These are phyloP conservation scores for Tachycineta bicolor DNA, from an alignment of 2,113 vertebrate genomes.

Conservation along the genomic window DNA sequence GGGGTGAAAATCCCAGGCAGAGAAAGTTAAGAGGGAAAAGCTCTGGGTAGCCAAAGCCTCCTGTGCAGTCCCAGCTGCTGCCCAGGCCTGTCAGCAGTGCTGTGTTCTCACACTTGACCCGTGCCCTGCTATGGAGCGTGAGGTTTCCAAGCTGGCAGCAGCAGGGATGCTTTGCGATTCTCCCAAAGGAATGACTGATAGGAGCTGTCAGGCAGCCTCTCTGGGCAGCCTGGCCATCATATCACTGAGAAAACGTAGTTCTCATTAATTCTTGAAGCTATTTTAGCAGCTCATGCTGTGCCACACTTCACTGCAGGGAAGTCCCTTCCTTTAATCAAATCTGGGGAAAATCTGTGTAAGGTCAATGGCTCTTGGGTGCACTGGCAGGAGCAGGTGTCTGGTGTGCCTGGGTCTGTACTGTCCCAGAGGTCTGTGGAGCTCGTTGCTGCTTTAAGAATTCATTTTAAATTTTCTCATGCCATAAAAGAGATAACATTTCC, in stretches of 20 bases:
- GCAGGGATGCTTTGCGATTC: neutral
- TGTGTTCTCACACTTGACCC: neutral
- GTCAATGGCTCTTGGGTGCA: neutral
- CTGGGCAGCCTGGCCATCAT: neutral
- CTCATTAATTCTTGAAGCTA: conserved; percentile 10
- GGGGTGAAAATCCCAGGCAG: neutral
- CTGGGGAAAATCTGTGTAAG: neutral
- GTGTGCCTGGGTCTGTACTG: no score
- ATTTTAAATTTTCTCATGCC: neutral
- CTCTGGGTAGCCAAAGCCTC: conserved; percentile 18
- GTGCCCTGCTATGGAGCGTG: fast-evolving
- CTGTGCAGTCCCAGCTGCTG: neutral
- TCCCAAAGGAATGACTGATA: conserved; percentile 24
- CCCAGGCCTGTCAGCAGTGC: neutral
- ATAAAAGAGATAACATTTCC: neutral
- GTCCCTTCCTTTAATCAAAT: neutral
- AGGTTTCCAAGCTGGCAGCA: neutral
- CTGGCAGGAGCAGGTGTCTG: neutral
- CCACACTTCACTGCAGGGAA: neutral
- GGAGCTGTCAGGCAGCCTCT: conserved; percentile 39
- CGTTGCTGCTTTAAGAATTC: neutral
- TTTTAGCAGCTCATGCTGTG: neutral
- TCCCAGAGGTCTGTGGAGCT: neutral
- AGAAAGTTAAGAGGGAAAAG: conserved; percentile 4
- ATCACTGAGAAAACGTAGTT: neutral